Percentiles rank a stretch among this genome's conserved stretches.
Evolutionary conservation across 2,888 invertebrate genomes (phyloP).

Genomic region (Callyntrura sp.): DNA sequence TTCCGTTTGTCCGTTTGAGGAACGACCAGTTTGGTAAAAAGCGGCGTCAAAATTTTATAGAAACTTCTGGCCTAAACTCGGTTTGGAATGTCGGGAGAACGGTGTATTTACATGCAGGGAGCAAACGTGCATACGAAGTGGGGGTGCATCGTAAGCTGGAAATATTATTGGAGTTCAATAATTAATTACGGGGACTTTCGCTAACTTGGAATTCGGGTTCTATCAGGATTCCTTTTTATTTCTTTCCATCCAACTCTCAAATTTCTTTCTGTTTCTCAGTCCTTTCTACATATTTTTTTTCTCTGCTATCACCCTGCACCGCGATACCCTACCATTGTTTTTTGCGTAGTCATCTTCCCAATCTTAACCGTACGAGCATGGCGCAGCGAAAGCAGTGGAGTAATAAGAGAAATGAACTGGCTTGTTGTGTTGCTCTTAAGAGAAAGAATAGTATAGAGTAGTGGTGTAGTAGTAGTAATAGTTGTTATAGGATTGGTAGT

Average conservation of each 20-base stretch:
- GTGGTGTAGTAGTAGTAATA: not conserved
- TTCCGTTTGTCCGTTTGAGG: too few relatives aligned
- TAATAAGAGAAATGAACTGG: not conserved
- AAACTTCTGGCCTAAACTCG: too few relatives aligned
- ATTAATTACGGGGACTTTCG: too few relatives aligned
- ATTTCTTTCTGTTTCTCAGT: slow-evolving; percentile 3
- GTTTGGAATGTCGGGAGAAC: too few relatives aligned
- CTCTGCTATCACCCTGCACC: not conserved
- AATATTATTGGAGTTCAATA: too few relatives aligned
- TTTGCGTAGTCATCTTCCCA: slow-evolving; percentile 13
- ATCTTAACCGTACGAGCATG: not conserved
- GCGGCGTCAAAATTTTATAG: too few relatives aligned
- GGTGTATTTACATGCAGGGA: too few relatives aligned
- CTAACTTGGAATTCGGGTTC: too few relatives aligned
- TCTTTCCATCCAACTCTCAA: slow-evolving; percentile 42
- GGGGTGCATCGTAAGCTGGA: too few relatives aligned
- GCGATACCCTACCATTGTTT: not conserved
- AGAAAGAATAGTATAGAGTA: not conserved
- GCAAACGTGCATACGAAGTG: too few relatives aligned
- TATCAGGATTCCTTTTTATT: not conserved
- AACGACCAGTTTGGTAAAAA: too few relatives aligned
- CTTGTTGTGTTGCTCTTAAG: slow-evolving; percentile 24
- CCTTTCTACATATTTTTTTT: slow-evolving; percentile 5
- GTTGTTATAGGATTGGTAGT: not conserved
- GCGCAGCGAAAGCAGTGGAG: not conserved